A percentile compares a stretch with the other conserved stretches of the same genome.
Evolutionary conservation across 2,797 vertebrate species (phyloP).

Genomic region (Todus mexicanus): DNA sequence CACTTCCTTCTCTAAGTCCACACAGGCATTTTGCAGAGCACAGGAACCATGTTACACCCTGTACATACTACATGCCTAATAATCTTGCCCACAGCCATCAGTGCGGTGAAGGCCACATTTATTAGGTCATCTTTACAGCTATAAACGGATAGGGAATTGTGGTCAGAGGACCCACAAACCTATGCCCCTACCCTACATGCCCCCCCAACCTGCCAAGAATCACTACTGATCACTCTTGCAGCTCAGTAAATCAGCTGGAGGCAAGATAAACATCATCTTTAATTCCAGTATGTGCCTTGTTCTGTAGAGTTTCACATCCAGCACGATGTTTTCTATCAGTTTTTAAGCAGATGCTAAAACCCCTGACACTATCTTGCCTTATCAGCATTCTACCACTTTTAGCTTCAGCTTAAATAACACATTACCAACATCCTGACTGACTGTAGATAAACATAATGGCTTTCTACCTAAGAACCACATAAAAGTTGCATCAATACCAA

Average conservation of each 20-base stretch:
- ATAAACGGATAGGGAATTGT: neutral
- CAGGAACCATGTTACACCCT: neutral
- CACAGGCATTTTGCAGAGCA: neutral
- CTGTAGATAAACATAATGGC: neutral
- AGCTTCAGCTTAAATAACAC: neutral
- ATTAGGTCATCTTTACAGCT: accelerated
- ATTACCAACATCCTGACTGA: neutral
- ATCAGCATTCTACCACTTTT: neutral
- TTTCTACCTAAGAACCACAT: neutral
- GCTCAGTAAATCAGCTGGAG: neutral
- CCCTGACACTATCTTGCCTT: neutral
- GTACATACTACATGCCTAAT: neutral
- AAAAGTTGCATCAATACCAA: neutral
- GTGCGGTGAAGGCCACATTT: neutral
- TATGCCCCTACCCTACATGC: neutral
- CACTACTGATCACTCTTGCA: neutral
- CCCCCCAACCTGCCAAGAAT: neutral
- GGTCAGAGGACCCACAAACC: neutral
- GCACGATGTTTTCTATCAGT: neutral
- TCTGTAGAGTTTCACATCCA: neutral
- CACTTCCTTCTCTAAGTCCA: neutral
- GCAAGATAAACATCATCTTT: accelerated
- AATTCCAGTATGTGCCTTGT: neutral
- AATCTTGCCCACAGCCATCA: neutral
- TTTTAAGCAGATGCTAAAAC: neutral